Percentiles rank a stretch among this genome's conserved stretches.
These are phyloP conservation scores for Corythucha ciliata DNA, from an alignment of 2,888 invertebrate genomes.

Conservation along the genomic window DNA sequence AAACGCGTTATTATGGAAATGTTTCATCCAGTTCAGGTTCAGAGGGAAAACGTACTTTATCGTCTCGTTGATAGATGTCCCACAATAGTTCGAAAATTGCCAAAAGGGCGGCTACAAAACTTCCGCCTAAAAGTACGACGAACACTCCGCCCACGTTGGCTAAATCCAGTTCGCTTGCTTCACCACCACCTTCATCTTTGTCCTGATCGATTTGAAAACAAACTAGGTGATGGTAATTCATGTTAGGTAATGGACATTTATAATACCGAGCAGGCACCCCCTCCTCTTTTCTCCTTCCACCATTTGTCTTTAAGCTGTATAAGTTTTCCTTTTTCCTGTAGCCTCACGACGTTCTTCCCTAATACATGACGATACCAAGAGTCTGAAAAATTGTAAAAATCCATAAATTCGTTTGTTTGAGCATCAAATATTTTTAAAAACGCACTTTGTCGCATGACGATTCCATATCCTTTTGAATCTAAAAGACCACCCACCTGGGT, in stretches of 20 bases:
- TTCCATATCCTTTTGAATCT: constrained; percentile 80
- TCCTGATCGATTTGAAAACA: neutral
- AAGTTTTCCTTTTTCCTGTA: constrained; percentile 75
- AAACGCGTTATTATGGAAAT: neutral
- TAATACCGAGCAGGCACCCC: constrained; percentile 58
- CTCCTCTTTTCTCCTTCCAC: constrained; percentile 82
- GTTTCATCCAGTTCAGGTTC: neutral
- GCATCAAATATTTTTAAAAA: too few relatives aligned
- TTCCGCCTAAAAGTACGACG: constrained; percentile 85
- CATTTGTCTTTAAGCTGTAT: constrained; percentile 71
- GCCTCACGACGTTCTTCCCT: constrained; percentile 67
- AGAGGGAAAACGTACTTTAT: constrained; percentile 16
- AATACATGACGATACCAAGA: constrained; percentile 65
- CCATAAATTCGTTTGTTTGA: too few relatives aligned
- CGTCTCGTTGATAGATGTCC: constrained; percentile 43
- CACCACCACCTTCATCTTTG: constrained; percentile 41
- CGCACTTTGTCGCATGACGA: constrained; percentile 71
- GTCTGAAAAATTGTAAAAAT: constrained; percentile 42
- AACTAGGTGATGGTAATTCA: neutral
- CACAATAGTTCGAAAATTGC: constrained; percentile 93
- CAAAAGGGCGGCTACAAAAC: constrained; percentile 82
- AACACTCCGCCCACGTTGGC: constrained; percentile 95
- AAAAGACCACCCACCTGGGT: constrained; percentile 61
- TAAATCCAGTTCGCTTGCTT: constrained; percentile 80
- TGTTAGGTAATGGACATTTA: neutral